These are phyloP conservation scores for Volucella inanis DNA, from an alignment of 2,888 invertebrate genomes.

Conservation along the genomic window DNA sequence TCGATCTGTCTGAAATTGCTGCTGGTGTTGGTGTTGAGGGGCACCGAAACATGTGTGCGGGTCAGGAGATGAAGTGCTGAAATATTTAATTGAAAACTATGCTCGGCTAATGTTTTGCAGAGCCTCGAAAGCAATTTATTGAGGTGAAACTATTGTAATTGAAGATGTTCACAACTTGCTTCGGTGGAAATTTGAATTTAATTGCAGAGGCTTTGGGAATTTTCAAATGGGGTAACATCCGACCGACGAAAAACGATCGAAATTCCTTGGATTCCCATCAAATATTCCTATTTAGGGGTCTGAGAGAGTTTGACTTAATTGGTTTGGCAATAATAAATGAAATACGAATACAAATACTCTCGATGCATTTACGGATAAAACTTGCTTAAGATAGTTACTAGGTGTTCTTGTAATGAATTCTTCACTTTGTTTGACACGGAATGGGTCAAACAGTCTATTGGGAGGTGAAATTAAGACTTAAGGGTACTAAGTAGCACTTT, in stretches of 20 bases:
- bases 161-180: conserved; percentile 42
- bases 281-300: conserved; percentile 47
- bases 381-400: neutral
- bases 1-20: no score
- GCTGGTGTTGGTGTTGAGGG: no score
- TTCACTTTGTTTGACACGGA: neutral
- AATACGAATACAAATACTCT: conserved; percentile 10
- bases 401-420: conserved; percentile 5
- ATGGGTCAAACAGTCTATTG: conserved; percentile 6
- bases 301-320: conserved; percentile 50
- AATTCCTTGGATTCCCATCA: conserved; percentile 48
- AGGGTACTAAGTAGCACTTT: no score
- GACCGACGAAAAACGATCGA: no score
- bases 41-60: no score
- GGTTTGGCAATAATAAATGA: conserved; percentile 56
- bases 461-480: no score
- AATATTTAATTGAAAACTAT: conserved; percentile 73
- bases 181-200: conserved; percentile 49
- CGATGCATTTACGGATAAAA: neutral
- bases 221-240: neutral
- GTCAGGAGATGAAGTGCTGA: conserved; percentile 49
- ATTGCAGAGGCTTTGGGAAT: conserved; percentile 39
- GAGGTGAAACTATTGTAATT: conserved; percentile 72
- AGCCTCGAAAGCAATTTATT: conserved; percentile 63
- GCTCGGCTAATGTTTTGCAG: conserved; percentile 49